Percentiles rank a stretch among this genome's conserved stretches.
Conservation (phyloP, 1,140 invertebrate species). For the Drosophila littoralis region DNA sequence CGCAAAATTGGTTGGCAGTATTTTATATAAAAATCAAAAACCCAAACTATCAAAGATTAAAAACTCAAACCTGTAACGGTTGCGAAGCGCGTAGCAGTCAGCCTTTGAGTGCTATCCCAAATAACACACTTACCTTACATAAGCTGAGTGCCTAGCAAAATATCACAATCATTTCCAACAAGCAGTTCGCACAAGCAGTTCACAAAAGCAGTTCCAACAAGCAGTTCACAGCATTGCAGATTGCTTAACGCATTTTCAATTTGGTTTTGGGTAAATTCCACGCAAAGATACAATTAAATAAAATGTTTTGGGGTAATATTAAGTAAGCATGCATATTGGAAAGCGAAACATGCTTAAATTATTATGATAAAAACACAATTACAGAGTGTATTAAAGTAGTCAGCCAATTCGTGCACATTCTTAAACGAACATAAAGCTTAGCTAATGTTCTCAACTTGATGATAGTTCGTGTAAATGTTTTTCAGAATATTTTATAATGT, state of each 20-base stretch:
- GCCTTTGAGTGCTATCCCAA: neutral
- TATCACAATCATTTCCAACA: neutral
- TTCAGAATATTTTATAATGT: no score
- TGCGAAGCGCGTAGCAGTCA: neutral
- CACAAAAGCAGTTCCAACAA: neutral
- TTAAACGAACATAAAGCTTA: no score
- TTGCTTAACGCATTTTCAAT: neutral
- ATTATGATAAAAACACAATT: no score
- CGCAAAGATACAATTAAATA: neutral
- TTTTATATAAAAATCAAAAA: neutral
- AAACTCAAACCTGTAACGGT: neutral
- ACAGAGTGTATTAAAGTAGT: no score
- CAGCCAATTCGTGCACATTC: no score
- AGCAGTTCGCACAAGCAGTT: conserved; percentile 14
- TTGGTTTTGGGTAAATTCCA: neutral
- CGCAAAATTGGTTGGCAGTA: neutral
- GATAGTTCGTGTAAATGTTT: no score
- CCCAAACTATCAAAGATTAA: neutral
- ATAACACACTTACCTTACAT: neutral
- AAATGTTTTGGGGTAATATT: neutral
- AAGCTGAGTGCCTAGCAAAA: neutral
- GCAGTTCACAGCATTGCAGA: neutral
- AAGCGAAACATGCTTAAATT: no score
- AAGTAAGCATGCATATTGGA: no score
- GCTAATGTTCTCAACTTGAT: no score